Evolutionary conservation across 2,888 invertebrate species (phyloP).

Genomic region (Neoascia interrupta): DNA sequence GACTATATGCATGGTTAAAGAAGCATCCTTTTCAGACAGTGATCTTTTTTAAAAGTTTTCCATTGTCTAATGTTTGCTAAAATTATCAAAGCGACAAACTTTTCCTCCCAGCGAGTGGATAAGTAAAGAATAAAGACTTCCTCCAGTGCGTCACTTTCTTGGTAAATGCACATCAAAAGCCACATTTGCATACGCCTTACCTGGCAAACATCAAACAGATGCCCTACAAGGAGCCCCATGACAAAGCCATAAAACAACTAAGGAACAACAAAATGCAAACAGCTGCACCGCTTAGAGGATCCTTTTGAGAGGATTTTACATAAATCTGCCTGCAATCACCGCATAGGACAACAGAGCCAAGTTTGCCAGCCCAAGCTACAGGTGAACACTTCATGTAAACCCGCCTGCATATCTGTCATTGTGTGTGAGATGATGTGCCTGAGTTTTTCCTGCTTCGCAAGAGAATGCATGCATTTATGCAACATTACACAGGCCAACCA

Average conservation of each 20-base stretch:
- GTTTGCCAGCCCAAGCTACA: slow-evolving; percentile 43
- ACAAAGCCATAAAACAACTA: slow-evolving; percentile 6
- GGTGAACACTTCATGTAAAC: no score
- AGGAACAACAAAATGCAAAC: slow-evolving; percentile 55
- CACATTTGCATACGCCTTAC: background rate
- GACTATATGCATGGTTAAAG: no score
- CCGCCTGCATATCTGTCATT: no score
- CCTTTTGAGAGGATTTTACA: background rate
- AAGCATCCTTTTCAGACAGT: background rate
- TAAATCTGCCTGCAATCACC: slow-evolving; percentile 34
- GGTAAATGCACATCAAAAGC: no score
- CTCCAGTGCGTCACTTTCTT: no score
- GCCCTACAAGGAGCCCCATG: background rate
- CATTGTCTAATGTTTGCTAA: background rate
- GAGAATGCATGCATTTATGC: no score
- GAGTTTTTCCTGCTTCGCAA: no score
- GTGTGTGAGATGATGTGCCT: no score
- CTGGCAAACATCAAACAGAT: slow-evolving; percentile 38
- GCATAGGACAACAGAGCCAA: slow-evolving; percentile 33
- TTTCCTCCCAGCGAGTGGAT: no score
- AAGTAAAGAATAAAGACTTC: no score
- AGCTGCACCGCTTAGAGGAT: slow-evolving; percentile 25
- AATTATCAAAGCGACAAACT: background rate
- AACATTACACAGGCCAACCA: no score
- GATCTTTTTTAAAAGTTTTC: background rate